These are phyloP conservation scores for Leucopsar rothschildi DNA, from an alignment of 2,113 vertebrate species.

Conservation along the genomic window DNA sequence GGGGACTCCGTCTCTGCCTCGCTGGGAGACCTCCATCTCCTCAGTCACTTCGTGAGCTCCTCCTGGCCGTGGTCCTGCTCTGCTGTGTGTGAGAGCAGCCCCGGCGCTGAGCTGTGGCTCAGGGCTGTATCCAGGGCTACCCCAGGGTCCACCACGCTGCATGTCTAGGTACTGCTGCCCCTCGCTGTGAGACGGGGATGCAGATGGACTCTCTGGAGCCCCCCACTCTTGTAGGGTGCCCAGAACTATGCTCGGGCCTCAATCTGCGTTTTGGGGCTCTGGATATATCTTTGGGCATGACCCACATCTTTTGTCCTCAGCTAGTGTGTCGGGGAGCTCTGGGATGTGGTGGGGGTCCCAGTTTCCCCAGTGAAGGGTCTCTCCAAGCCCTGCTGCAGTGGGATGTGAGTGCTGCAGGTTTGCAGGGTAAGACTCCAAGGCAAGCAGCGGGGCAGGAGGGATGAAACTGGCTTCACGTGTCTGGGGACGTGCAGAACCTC, in stretches of 20 bases:
- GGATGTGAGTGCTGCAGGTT: accelerated
- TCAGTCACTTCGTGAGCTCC: not conserved
- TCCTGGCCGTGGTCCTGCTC: not conserved
- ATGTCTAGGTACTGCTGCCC: not conserved
- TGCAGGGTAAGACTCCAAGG: not conserved
- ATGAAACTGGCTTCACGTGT: accelerated
- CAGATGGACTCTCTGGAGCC: not conserved
- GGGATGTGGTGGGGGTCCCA: not conserved
- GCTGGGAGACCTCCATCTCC: not conserved
- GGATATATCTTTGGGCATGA: not conserved
- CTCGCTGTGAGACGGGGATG: accelerated
- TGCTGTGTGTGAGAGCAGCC: accelerated
- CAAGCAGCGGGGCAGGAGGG: not conserved
- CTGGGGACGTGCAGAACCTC: not conserved
- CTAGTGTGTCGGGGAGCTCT: not conserved
- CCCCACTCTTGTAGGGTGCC: not conserved
- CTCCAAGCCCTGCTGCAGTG: accelerated
- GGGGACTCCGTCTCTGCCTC: not conserved
- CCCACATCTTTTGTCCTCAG: not conserved
- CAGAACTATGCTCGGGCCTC: not conserved
- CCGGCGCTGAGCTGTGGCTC: accelerated
- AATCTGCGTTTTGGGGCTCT: not conserved
- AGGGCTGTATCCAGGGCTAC: not conserved
- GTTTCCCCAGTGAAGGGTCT: not conserved
- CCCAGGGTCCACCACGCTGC: accelerated